Evolutionary conservation across 2,797 vertebrate genomes (phyloP).

Genomic region (Cossypha niveicapilla): DNA sequence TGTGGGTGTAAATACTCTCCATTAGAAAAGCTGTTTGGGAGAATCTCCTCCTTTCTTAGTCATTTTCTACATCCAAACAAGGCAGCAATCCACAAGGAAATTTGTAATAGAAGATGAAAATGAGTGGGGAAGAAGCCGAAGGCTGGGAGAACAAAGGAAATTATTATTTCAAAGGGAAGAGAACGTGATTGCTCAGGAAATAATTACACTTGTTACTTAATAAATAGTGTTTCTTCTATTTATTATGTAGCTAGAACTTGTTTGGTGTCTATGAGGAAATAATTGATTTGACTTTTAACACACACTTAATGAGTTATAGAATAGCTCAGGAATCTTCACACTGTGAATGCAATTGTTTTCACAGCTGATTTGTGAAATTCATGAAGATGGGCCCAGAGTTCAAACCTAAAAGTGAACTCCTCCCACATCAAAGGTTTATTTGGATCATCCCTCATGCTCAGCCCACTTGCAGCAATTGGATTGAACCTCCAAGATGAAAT

Average conservation of each 20-base stretch:
- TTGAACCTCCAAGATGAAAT: neutral
- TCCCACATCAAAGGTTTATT: neutral
- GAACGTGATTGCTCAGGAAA: constrained; percentile 40
- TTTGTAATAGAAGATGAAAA: neutral
- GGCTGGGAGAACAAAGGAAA: constrained; percentile 29
- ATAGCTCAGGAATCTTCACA: constrained; percentile 35
- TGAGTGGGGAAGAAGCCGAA: neutral
- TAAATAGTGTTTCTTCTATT: constrained; percentile 42
- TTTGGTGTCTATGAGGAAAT: constrained; percentile 41
- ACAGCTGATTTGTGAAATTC: constrained; percentile 42
- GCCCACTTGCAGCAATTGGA: constrained; percentile 2
- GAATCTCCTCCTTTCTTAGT: neutral
- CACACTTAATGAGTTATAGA: constrained; percentile 46
- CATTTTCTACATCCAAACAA: neutral
- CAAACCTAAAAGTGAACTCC: constrained; percentile 2
- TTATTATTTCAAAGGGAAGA: neutral
- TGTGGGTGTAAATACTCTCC: neutral
- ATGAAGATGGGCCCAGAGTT: neutral
- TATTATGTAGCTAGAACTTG: constrained; percentile 15
- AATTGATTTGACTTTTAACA: constrained; percentile 62
- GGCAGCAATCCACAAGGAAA: neutral
- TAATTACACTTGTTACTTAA: constrained; percentile 48
- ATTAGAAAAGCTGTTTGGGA: neutral
- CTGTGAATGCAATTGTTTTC: constrained; percentile 53
- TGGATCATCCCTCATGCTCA: constrained; percentile 27